phyloP scores from a whole-genome alignment of 2,797 vertebrate species.

The Sebastolobus alascanus region DNA sequence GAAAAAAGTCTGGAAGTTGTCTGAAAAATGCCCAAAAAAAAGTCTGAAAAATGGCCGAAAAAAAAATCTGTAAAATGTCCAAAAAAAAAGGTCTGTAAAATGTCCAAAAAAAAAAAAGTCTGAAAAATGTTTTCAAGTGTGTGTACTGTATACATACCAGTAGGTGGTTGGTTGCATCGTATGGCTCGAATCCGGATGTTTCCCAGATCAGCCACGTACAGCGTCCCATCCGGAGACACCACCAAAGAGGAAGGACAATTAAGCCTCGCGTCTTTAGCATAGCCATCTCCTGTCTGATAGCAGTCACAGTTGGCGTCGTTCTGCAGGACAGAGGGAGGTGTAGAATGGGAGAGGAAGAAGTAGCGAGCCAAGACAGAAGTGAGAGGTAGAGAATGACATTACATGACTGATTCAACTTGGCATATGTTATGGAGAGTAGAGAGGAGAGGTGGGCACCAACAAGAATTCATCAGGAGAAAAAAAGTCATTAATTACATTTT shows the following conservation, averaged over 20 bases:
- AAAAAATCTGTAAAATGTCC: no score
- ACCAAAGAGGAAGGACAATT: conserved; percentile 96
- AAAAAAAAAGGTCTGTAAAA: no score
- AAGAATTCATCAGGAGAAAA: not conserved
- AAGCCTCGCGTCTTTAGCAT: conserved; percentile 95
- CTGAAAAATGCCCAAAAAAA: no score
- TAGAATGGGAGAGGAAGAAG: not conserved
- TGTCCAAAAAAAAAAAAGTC: no score
- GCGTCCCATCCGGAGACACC: conserved; percentile 94
- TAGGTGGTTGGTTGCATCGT: conserved; percentile 90
- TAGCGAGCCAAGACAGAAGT: not conserved
- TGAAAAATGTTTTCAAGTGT: no score
- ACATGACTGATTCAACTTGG: conserved; percentile 9
- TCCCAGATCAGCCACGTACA: conserved; percentile 96
- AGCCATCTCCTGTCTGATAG: conserved; percentile 95
- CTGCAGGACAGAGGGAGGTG: conserved; percentile 37
- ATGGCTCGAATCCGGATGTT: conserved; percentile 97
- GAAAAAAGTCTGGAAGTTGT: no score
- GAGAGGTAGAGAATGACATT: conserved; percentile 3
- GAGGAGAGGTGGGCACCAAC: not conserved
- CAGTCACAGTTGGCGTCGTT: conserved; percentile 99
- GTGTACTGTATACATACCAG: conserved; percentile 54
- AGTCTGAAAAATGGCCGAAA: no score
- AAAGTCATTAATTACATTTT: not conserved
- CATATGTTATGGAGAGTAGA: not conserved